Evolutionary conservation across 2,113 vertebrate genomes (phyloP), one percentile per base, ranked within the genome.

Genomic region (Actenoides hombroni): DNA sequence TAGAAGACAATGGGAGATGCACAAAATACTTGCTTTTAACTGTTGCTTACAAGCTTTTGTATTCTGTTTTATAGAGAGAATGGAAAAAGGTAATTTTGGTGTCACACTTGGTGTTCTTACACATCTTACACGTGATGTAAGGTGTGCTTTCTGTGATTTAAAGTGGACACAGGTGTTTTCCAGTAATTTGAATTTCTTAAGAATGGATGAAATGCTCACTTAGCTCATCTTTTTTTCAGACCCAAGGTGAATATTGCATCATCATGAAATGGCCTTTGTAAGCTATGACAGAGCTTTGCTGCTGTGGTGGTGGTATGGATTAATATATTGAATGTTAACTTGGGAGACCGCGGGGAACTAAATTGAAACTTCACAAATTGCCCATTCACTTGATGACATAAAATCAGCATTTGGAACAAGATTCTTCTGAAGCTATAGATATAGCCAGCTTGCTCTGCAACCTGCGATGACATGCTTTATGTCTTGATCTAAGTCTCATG

Each of bases 141-240:
- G 83, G 90, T 20, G 46, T n/a, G 29, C 61, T 61, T 96, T 83
- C 53, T 20, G 14, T 75, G 73, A 97, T 91, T 92, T 94, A 87
- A 95, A 90, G 48, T 71, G 93, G 85, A 78, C 26, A 5, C 8
- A 31, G 31, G 25, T 60, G 33, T 78, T 83, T 90, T 81, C 71
- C 14, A 68, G 60, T 48, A 65, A 87, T 79, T 24, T n/a, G 44
- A 42, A 24, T 86, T 88, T 79, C 28, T 69, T 26, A 65, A 69
- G 29, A 94, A 86, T 75, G 82, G 59, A 13, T 94, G 54, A 93
- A 95, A 86, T 65, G n/a, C n/a, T n/a, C n/a, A n/a, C n/a, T n/a
- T n/a, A n/a, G n/a, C n/a, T n/a, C n/a, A 25, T 67, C 87, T 93
- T 49, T 49, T 73, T 75, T 71, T 75, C 33, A 87, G 69, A 83